Evolutionary conservation across 2,113 vertebrate species (phyloP).

Genomic region (Nerophis lumbriciformis): DNA sequence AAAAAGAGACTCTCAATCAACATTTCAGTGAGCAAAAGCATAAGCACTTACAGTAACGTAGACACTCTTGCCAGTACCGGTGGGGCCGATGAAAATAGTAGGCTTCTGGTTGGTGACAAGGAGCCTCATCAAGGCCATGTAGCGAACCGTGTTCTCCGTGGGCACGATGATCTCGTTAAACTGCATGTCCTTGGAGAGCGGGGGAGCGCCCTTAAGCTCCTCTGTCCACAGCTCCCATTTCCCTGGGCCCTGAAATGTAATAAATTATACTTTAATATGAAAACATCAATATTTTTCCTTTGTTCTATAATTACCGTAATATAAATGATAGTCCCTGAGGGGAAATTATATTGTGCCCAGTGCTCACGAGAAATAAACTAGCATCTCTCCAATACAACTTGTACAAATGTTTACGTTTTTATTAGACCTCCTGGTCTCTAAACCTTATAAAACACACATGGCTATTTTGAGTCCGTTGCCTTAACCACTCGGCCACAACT

Average conservation of each 20-base stretch:
- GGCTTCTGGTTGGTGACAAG: conserved; percentile 84
- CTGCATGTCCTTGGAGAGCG: conserved; percentile 77
- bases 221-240: conserved; percentile 85
- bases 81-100: conserved; percentile 82
- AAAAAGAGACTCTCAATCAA: too few species aligned
- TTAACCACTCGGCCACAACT: too few species aligned
- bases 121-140: conserved; percentile 79
- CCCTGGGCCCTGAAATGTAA: conserved; percentile 72
- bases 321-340: too few species aligned
- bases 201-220: conserved; percentile 65
- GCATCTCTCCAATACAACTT: too few species aligned
- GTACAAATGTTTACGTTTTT: too few species aligned
- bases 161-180: conserved; percentile 92
- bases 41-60: conserved; percentile 83
- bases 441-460: too few species aligned
- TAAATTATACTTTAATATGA: neutral
- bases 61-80: conserved; percentile 88
- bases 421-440: too few species aligned
- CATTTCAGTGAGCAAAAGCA: neutral
- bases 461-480: too few species aligned
- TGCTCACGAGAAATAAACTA: too few species aligned
- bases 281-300: neutral
- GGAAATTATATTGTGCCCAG: too few species aligned
- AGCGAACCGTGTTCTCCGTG: conserved; percentile 85
- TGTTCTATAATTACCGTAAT: too few species aligned